Evolutionary conservation across 2,113 vertebrate genomes (phyloP), one percentile per base, ranked within the genome.

Genomic region (Centrocercus urophasianus): DNA sequence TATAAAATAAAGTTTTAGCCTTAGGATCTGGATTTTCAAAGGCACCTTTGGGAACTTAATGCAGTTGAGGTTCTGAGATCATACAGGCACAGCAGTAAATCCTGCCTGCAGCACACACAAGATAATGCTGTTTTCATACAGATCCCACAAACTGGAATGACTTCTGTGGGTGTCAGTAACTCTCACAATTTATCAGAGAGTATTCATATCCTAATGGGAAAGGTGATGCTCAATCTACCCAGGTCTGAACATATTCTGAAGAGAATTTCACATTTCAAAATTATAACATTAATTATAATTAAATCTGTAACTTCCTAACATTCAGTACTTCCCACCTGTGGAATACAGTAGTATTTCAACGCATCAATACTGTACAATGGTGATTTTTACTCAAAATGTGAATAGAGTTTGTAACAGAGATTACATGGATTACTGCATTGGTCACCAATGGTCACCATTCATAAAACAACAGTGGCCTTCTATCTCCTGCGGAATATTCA

Each of bases 161-260:
- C 30, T 80, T 50, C 50, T 72, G 9, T 6, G 8, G 5, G 13
- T 25, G 20, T 11, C 1, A 1, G 13, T 47, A 50, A n/a, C 13
- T 57, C 79, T 24, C 28, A 40, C 14, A 71, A 52, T 19, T 66
- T 57, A 8, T 38, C 30, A 54, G 63, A 10, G 12, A 13, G 28
- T 22, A 52, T 40, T 61, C 13, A 13, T 0, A 1, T 61, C 11
- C 1, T 1, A 22, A 25, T 1, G 3, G n/a, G 14, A 91, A 66
- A 50, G 36, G 12, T 5, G 52, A 30, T 11, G 38, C 16, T 13
- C 2, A 8, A 3, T 18, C 30, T 13, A 25, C 9, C 56, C 16
- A 56, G 16, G 34, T n/a, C 30, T 71, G 47, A 83, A 40, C 0
- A 0, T 5, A 72, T 11, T 56, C 17, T 73, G 11, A 69, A 57